These are phyloP conservation scores for Tanypteryx hageni DNA, from an alignment of 2,888 invertebrate species.

Conservation along the genomic window DNA sequence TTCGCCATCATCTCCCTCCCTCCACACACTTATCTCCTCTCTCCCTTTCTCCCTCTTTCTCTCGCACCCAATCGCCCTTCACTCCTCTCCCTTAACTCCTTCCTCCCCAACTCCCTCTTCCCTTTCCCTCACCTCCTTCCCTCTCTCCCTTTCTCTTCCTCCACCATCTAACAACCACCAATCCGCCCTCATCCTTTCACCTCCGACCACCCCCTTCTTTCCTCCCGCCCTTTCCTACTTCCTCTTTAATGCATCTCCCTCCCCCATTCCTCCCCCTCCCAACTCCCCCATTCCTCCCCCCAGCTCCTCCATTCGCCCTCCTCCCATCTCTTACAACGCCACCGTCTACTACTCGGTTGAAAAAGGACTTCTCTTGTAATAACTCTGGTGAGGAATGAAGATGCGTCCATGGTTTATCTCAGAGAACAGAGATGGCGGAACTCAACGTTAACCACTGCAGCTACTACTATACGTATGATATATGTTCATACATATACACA, in stretches of 20 bases:
- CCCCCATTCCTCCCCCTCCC: not conserved
- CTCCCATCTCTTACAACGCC: not conserved
- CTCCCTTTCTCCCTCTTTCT: not conserved
- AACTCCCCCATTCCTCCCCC: too few relatives aligned
- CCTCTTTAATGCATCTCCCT: not conserved
- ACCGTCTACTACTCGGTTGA: not conserved
- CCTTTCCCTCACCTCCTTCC: not conserved
- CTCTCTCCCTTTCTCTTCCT: not conserved
- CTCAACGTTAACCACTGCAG: not conserved
- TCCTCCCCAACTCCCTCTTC: not conserved
- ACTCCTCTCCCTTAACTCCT: not conserved
- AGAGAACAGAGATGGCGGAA: not conserved
- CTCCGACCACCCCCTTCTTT: not conserved
- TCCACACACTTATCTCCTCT: not conserved
- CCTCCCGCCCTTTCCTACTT: not conserved
- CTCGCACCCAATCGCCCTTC: not conserved
- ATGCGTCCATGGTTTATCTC: not conserved
- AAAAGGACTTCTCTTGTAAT: not conserved
- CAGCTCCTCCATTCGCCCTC: not conserved
- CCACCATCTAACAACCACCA: not conserved
- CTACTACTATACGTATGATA: not conserved
- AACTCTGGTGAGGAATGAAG: not conserved
- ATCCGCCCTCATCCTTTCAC: not conserved
- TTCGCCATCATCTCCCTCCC: not conserved
- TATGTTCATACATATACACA: not conserved